A percentile compares a stretch with the other conserved stretches of the same genome.
Conservation (phyloP, 2,888 invertebrate genomes). For the Heteromurus nitidus region DNA sequence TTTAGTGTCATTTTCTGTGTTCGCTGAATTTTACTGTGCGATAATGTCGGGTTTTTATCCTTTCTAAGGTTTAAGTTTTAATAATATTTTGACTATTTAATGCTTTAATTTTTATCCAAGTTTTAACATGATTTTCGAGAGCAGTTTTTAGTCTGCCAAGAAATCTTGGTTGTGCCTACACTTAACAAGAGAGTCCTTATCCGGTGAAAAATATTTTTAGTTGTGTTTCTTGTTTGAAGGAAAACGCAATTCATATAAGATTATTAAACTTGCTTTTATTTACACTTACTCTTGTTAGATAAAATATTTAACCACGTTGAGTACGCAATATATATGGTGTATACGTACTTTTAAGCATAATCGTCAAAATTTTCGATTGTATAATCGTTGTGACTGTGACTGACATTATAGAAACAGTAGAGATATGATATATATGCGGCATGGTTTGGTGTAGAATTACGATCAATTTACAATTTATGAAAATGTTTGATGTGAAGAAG, state of each 20-base stretch:
- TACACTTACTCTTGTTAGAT: background rate
- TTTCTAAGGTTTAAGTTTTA: background rate
- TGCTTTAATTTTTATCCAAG: background rate
- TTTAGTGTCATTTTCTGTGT: background rate
- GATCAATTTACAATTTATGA: background rate
- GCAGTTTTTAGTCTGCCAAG: background rate
- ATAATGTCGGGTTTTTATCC: background rate
- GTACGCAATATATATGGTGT: background rate
- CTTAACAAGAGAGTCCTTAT: background rate
- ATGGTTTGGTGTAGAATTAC: background rate
- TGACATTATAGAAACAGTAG: background rate
- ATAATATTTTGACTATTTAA: background rate
- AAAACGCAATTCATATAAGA: background rate
- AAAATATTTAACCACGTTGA: background rate
- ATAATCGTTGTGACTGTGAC: constrained; percentile 19
- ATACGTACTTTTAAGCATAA: too few species aligned
- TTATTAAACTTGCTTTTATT: background rate
- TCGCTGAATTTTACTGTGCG: background rate
- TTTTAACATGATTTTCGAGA: background rate
- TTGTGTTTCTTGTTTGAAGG: background rate
- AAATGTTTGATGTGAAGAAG: too few species aligned
- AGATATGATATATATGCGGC: background rate
- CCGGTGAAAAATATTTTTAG: constrained; percentile 18
- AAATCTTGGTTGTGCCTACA: constrained; percentile 16
- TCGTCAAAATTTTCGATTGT: constrained; percentile 1